Evolutionary conservation across 1,140 invertebrate genomes (phyloP), one percentile per base, ranked within the genome.

Genomic region (Coelopa frigida): DNA sequence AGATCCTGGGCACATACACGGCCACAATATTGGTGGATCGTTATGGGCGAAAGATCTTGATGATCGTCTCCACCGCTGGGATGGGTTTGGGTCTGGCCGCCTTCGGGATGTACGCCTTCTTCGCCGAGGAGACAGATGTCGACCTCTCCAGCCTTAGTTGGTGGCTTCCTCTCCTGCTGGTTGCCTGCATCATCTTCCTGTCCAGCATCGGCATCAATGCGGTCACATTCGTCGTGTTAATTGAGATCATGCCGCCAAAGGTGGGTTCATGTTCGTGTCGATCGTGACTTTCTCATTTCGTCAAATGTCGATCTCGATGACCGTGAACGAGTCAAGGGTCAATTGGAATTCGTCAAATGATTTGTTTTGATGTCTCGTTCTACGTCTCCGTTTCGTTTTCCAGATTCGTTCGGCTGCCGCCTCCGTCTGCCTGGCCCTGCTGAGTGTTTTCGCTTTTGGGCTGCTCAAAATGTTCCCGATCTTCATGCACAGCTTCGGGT

Each of bases 1-100:
- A 76, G 46, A 53, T 76, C 4, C 44, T 76, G 10, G 75, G 75
- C 1, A 73, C 74, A 0, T 18, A 61, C 39, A 40, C 54, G 2
- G 55, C 62, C 35, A 57, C 63, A 1, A 51, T 59, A 14, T 46
- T 62, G 14, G 59, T 68, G 37, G 66, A 69, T 53, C 55, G 54
- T 2, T 58, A 52, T 46, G 64, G 64, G 2, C 51, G 65, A 0
- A 61, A 53, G 32, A 44, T 63, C 6, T 48, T 68, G 0, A 45
- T 68, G n/a, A 46, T 64, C 0, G 5, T 58, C 0, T 68, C 65
- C 1, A 59, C 52, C 21, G 48, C 47, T 0, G 53, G 60, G 8
- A 54, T 52, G 46, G 55, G 51, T 0, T 18, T 68, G 1, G 54
- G 55, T 5, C 51, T 56, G 0, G 40, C 54, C 0, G 52, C 53